Conservation (phyloP, 1,140 invertebrate genomes). For the Cyphomyrmex costatus region DNA sequence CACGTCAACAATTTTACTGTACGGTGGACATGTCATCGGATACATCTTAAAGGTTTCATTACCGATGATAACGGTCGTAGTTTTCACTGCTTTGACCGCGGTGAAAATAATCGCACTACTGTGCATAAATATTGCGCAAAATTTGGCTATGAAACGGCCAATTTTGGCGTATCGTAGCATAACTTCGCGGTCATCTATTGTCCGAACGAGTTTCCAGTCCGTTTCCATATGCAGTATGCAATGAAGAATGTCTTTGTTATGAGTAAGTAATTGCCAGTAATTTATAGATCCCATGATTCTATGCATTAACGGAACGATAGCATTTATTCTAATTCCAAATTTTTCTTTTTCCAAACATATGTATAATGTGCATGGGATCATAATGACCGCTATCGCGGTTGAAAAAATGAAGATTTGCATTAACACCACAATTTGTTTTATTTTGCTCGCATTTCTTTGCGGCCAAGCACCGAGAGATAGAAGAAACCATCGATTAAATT, state of each 20-base stretch:
- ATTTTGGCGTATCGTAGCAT: constrained; percentile 50
- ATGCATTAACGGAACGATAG: constrained; percentile 75
- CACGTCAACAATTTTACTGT: constrained; percentile 56
- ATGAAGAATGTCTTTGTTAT: constrained; percentile 62
- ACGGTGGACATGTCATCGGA: constrained; percentile 58
- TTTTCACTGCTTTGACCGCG: constrained; percentile 46
- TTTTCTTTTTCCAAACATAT: constrained; percentile 71
- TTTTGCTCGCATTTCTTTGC: neutral
- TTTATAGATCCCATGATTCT: constrained; percentile 75
- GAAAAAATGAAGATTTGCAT: neutral
- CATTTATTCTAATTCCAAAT: constrained; percentile 57
- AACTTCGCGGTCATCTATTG: constrained; percentile 6
- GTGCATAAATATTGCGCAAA: constrained; percentile 56
- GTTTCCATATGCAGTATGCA: constrained; percentile 74
- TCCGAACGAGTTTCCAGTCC: constrained; percentile 72
- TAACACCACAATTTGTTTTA: neutral
- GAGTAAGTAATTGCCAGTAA: constrained; percentile 68
- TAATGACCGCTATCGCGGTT: neutral
- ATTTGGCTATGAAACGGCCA: constrained; percentile 25
- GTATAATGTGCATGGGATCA: neutral
- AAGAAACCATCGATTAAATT: constrained; percentile 67
- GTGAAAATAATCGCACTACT: constrained; percentile 9
- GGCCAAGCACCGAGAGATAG: constrained; percentile 66
- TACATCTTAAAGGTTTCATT: constrained; percentile 67
- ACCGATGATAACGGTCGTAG: neutral